These are phyloP conservation scores for Brachionus asplanchnoidis DNA, from an alignment of 1,140 invertebrate genomes.

Conservation along the genomic window DNA sequence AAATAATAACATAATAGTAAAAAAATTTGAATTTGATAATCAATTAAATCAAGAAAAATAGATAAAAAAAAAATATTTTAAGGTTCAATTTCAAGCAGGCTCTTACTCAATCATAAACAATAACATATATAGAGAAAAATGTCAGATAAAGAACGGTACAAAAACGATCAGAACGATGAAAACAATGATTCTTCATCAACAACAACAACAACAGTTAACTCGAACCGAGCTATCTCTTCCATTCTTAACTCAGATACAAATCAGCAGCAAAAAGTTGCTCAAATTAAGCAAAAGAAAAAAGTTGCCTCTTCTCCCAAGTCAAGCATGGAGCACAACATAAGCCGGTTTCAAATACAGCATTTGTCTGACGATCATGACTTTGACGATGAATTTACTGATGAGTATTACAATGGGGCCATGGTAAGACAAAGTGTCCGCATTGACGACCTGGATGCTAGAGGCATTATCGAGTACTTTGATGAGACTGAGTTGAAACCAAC, in stretches of 20 bases:
- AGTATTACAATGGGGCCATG: neutral
- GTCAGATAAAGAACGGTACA: conserved; percentile 33
- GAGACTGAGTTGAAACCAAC: neutral
- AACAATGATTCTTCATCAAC: conserved; percentile 38
- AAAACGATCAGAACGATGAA: conserved; percentile 22
- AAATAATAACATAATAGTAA: conserved; percentile 19
- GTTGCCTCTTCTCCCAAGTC: neutral
- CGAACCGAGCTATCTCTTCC: neutral
- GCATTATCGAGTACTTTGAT: conserved; percentile 20
- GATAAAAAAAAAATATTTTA: neutral
- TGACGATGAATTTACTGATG: conserved; percentile 2
- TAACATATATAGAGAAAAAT: conserved; percentile 5
- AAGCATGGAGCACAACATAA: neutral
- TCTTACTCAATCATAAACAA: conserved; percentile 15
- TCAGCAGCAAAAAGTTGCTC: neutral
- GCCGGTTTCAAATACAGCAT: neutral
- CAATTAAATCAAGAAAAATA: conserved; percentile 19
- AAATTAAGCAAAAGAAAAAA: neutral
- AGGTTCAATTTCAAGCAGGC: conserved; percentile 31
- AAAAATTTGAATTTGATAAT: conserved; percentile 22
- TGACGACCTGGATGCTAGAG: neutral
- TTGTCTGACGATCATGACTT: neutral
- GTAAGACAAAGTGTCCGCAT: neutral
- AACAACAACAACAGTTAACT: conserved; percentile 35
- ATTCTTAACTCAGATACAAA: conserved; percentile 2